A percentile compares a stretch with the other conserved stretches of the same genome.
phyloP scores from a whole-genome alignment of 2,888 invertebrate genomes.

The Apamea crenata region DNA sequence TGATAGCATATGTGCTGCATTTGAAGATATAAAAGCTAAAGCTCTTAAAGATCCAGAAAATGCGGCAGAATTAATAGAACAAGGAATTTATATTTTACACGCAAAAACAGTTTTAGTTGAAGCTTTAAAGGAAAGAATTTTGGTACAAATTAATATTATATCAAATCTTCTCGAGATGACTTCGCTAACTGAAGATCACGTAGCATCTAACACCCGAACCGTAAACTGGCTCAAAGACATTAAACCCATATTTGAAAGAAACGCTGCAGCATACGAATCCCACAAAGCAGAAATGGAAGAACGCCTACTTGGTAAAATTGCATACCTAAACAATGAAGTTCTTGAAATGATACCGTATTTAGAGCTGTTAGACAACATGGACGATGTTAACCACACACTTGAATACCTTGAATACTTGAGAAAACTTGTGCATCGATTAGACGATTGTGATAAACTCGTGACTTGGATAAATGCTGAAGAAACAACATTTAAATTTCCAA shows the following conservation, averaged over 20 bases:
- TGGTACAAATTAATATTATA: slow-evolving; percentile 92
- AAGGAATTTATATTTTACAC: slow-evolving; percentile 94
- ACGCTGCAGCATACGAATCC: slow-evolving; percentile 94
- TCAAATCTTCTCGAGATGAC: slow-evolving; percentile 94
- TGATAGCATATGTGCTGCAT: slow-evolving; percentile 92
- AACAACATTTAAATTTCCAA: slow-evolving; percentile 94
- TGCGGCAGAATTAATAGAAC: slow-evolving; percentile 95
- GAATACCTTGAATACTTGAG: slow-evolving; percentile 95
- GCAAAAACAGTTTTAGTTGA: slow-evolving; percentile 94
- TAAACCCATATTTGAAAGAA: slow-evolving; percentile 94
- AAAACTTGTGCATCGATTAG: slow-evolving; percentile 93
- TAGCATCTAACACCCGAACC: slow-evolving; percentile 94
- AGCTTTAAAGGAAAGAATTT: slow-evolving; percentile 92
- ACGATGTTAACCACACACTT: slow-evolving; percentile 93
- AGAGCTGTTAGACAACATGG: slow-evolving; percentile 95
- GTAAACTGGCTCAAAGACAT: slow-evolving; percentile 96
- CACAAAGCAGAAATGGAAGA: slow-evolving; percentile 97
- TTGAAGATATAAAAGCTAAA: slow-evolving; percentile 92
- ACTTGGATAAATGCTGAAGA: slow-evolving; percentile 98
- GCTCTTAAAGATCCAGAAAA: slow-evolving; percentile 94
- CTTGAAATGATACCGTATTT: slow-evolving; percentile 93
- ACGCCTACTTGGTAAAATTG: slow-evolving; percentile 92
- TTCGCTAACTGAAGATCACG: slow-evolving; percentile 93
- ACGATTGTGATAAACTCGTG: slow-evolving; percentile 94
- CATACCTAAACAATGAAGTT: slow-evolving; percentile 93